These are phyloP conservation scores for Nycticorax nycticorax DNA, from an alignment of 2,113 vertebrate species.

Conservation along the genomic window DNA sequence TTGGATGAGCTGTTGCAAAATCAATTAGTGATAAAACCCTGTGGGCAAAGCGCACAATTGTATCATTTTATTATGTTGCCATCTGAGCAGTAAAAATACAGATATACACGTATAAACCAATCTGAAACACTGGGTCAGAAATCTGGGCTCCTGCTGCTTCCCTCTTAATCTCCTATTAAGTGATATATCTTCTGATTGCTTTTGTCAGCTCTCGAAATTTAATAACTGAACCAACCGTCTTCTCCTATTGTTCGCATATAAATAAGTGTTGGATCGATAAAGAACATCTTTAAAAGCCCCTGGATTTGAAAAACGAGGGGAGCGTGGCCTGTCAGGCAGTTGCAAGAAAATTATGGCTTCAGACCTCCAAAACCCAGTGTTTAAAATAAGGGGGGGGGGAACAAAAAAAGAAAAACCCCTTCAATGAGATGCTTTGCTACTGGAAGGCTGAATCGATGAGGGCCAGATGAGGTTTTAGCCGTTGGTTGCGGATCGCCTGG, in stretches of 20 bases:
- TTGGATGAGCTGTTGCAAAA: neutral
- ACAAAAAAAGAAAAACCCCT: neutral
- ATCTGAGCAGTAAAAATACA: conserved; percentile 35
- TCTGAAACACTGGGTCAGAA: conserved; percentile 31
- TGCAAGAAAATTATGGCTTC: neutral
- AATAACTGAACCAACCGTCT: conserved; percentile 49
- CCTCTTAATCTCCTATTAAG: conserved; percentile 65
- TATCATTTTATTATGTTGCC: conserved; percentile 35
- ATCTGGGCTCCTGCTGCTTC: neutral
- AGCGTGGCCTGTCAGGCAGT: neutral
- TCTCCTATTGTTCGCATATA: conserved; percentile 20
- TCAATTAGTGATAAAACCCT: conserved; percentile 64
- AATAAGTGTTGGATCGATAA: conserved; percentile 43
- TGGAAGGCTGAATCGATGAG: neutral
- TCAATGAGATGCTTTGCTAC: neutral
- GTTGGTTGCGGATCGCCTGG: neutral
- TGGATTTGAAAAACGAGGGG: neutral
- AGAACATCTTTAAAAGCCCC: conserved; percentile 22
- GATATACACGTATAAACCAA: neutral
- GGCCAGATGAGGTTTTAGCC: neutral
- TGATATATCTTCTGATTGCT: conserved; percentile 63
- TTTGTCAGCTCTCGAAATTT: conserved; percentile 64
- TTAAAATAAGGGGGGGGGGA: neutral
- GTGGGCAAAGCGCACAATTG: conserved; percentile 34
- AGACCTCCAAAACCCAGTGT: neutral